phyloP scores from a whole-genome alignment of 2,113 vertebrate species.

The Heterocephalus glaber region DNA sequence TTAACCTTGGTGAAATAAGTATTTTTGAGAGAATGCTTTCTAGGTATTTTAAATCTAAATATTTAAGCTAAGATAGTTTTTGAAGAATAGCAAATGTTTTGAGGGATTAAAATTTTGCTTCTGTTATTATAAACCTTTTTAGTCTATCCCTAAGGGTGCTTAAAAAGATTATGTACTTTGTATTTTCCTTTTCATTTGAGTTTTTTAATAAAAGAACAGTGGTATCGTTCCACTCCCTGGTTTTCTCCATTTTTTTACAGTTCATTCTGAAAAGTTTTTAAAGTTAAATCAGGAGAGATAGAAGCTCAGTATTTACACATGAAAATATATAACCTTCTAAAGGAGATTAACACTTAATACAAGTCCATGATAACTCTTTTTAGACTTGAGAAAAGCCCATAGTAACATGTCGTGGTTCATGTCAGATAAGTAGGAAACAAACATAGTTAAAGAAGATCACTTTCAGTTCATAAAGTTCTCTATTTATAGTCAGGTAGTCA shows the following conservation, averaged over 20 bases:
- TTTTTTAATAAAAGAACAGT: conserved; percentile 22
- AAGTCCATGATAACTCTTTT: neutral
- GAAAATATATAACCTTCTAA: conserved; percentile 12
- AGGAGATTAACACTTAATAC: neutral
- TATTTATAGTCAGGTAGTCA: too few relatives aligned
- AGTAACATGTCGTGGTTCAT: neutral
- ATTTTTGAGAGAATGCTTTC: neutral
- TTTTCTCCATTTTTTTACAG: neutral
- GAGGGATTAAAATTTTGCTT: neutral
- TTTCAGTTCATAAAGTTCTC: neutral
- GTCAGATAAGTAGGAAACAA: neutral
- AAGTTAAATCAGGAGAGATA: conserved; percentile 18
- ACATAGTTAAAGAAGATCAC: neutral
- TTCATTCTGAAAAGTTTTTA: conserved; percentile 39
- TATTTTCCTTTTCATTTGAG: conserved; percentile 10
- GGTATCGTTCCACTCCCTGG: neutral
- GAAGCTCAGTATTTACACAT: neutral
- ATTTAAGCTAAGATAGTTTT: neutral
- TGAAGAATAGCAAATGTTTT: neutral
- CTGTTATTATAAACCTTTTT: neutral
- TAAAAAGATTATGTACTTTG: neutral
- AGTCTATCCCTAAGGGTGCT: neutral
- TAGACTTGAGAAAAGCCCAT: neutral
- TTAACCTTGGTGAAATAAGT: conserved; percentile 38
- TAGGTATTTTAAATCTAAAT: too few relatives aligned